These are phyloP conservation scores for Peucedramus taeniatus DNA, from an alignment of 2,113 vertebrate genomes.

Conservation along the genomic window DNA sequence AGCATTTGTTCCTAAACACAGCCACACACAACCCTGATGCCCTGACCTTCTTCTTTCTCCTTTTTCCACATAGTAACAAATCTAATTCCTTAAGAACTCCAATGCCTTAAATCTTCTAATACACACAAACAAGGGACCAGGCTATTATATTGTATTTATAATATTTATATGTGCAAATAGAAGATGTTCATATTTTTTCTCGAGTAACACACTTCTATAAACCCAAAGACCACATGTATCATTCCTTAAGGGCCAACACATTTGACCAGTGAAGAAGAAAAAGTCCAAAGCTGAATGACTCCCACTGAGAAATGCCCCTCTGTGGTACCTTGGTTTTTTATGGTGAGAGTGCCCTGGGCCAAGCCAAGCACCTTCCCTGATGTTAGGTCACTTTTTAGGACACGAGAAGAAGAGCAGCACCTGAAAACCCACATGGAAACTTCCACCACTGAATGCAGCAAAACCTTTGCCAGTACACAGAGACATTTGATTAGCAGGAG, in stretches of 20 bases:
- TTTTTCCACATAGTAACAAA: not conserved
- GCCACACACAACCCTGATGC: not conserved
- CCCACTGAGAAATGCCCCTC: not conserved
- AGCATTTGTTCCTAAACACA: not conserved
- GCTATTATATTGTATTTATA: not conserved
- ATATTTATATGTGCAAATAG: not conserved
- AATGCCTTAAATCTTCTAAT: not conserved
- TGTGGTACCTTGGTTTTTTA: not conserved
- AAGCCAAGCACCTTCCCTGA: not conserved
- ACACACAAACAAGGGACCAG: not conserved
- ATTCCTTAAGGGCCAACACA: not conserved
- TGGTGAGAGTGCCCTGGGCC: not conserved
- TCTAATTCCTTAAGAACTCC: not conserved
- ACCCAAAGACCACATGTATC: not conserved
- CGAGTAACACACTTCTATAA: not conserved
- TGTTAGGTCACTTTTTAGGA: not conserved
- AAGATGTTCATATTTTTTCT: not conserved
- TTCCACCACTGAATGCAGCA: not conserved
- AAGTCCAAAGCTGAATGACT: not conserved
- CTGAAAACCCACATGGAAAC: not conserved
- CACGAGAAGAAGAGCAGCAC: not conserved
- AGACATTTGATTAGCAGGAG: not conserved
- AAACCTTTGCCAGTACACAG: not conserved
- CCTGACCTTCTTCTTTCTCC: not conserved
- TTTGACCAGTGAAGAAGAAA: conserved; percentile 21